Evolutionary conservation across 2,888 invertebrate species (phyloP).

Genomic region (Anaspis maculata): DNA sequence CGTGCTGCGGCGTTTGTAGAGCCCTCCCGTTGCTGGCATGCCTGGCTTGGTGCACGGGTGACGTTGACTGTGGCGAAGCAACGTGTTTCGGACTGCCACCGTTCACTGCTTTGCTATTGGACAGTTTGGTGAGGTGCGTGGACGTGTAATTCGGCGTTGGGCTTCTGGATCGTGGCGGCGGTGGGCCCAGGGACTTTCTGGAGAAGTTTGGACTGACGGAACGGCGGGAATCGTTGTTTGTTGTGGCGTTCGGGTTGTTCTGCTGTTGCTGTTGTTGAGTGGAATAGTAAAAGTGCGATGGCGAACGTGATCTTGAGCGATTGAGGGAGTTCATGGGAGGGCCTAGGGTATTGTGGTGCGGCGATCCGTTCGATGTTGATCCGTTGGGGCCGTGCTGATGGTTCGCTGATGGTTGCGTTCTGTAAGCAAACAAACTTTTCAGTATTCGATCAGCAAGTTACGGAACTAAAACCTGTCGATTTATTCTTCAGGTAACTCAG

Average conservation of each 20-base stretch:
- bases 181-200: conserved; percentile 32
- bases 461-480: no score
- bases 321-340: conserved; percentile 41
- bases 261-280: no score
- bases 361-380: no score
- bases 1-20: conserved; percentile 38
- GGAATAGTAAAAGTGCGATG: conserved; percentile 27
- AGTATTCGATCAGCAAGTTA: no score
- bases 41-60: conserved; percentile 15
- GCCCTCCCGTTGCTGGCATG: conserved; percentile 14
- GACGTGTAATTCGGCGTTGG: conserved; percentile 50
- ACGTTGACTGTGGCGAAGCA: conserved; percentile 20
- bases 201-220: conserved; percentile 34
- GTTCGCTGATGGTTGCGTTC: no score
- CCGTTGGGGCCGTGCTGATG: no score
- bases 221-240: conserved; percentile 22
- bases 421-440: no score
- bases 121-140: conserved; percentile 33
- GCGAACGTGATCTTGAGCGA: conserved; percentile 38
- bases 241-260: no score
- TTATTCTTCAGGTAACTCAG: no score
- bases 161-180: conserved; percentile 41
- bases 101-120: no score
- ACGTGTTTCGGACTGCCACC: conserved; percentile 10
- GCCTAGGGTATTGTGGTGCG: conserved; percentile 34